Conservation (phyloP, 2,113 vertebrate species). For the Microcebus lehilahytsara region DNA sequence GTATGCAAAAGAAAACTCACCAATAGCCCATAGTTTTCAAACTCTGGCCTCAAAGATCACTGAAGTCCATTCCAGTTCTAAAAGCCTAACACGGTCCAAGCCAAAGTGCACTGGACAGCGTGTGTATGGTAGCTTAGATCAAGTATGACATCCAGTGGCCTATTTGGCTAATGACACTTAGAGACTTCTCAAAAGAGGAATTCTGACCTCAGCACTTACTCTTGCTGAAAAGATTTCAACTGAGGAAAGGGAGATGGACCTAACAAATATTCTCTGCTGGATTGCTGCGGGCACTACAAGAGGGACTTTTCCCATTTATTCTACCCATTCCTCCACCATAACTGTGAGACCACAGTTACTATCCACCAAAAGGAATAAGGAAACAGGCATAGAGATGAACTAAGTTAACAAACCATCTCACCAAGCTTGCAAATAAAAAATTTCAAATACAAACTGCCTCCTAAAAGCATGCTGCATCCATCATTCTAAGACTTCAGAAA, state of each 20-base stretch:
- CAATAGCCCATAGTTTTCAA: background rate
- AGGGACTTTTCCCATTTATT: background rate
- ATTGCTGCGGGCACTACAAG: background rate
- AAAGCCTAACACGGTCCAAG: background rate
- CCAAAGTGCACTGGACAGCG: background rate
- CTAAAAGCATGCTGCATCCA: background rate
- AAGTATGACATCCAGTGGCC: conserved; percentile 84
- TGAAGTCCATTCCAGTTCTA: no score
- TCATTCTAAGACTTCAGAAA: background rate
- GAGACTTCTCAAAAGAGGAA: background rate
- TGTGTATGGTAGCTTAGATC: conserved; percentile 51
- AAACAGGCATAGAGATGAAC: background rate
- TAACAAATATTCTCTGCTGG: background rate
- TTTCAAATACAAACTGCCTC: background rate
- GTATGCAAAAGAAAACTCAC: background rate
- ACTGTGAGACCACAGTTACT: background rate
- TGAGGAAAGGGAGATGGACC: background rate
- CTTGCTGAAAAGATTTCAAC: background rate
- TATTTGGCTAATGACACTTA: conserved; percentile 42
- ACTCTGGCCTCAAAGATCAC: background rate
- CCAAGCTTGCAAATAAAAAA: background rate
- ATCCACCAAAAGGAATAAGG: background rate
- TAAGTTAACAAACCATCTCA: background rate
- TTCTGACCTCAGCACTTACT: background rate
- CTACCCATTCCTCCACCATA: background rate